These are phyloP conservation scores for Aphidius ervi DNA, from an alignment of 1,140 invertebrate genomes.

Conservation along the genomic window DNA sequence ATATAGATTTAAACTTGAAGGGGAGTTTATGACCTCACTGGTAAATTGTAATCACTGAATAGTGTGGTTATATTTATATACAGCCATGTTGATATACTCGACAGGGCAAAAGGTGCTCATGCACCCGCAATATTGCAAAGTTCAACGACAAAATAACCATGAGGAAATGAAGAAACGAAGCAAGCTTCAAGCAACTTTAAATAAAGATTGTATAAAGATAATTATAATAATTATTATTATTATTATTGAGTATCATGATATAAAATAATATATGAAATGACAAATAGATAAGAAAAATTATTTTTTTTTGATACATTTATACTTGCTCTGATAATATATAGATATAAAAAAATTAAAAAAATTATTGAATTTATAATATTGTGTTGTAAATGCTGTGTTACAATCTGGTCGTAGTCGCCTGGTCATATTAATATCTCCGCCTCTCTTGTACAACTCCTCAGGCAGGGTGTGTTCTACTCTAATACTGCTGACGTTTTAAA, in stretches of 20 bases:
- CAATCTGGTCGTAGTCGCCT: neutral
- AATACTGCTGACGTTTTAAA: constrained; percentile 1
- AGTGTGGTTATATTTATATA: constrained; percentile 1
- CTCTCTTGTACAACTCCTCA: constrained; percentile 6
- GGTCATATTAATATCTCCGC: neutral
- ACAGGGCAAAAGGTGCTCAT: constrained; percentile 5
- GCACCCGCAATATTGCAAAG: neutral
- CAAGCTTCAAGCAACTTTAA: neutral
- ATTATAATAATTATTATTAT: too few relatives aligned
- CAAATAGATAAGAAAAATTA: too few relatives aligned
- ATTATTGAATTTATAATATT: too few relatives aligned
- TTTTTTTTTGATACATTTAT: too few relatives aligned
- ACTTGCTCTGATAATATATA: too few relatives aligned
- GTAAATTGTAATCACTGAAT: constrained; percentile 11
- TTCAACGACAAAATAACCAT: constrained; percentile 11
- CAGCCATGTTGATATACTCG: neutral
- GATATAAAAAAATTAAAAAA: too few relatives aligned
- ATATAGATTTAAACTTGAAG: too few relatives aligned
- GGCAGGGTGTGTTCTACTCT: neutral
- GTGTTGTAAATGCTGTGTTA: too few relatives aligned
- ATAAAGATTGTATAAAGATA: too few relatives aligned
- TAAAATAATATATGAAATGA: too few relatives aligned
- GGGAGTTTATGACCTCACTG: constrained; percentile 12
- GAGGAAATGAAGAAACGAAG: constrained; percentile 9
- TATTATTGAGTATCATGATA: too few relatives aligned